A percentile compares a stretch with the other conserved stretches of the same genome.
Evolutionary conservation across 2,888 invertebrate species (phyloP).

Genomic region (Ptilodon capucinus): DNA sequence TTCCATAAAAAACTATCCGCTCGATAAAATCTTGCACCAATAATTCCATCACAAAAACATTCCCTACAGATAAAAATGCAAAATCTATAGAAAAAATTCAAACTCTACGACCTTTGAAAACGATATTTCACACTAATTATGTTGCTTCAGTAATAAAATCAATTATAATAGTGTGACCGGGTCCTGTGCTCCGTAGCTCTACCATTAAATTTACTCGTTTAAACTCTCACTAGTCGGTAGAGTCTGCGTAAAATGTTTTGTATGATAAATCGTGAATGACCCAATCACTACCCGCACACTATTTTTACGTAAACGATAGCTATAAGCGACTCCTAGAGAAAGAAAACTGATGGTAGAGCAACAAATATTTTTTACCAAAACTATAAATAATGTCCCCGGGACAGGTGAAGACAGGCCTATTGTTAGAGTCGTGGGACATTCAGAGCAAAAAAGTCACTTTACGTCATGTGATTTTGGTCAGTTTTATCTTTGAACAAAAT

Average conservation of each 20-base stretch:
- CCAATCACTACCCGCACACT: too few species aligned
- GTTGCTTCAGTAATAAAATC: conserved; percentile 71
- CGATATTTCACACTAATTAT: conserved; percentile 79
- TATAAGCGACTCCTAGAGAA: too few species aligned
- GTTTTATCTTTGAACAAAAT: conserved; percentile 75
- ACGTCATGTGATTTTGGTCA: conserved; percentile 77
- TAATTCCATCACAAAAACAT: not conserved
- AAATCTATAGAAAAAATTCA: conserved; percentile 34
- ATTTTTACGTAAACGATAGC: too few species aligned
- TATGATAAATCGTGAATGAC: too few species aligned
- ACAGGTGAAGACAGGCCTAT: conserved; percentile 70
- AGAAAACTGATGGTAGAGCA: too few species aligned
- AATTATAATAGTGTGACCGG: conserved; percentile 56
- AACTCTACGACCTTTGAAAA: conserved; percentile 30
- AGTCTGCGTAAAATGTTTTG: too few species aligned
- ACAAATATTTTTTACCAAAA: conserved; percentile 48
- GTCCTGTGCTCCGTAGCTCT: conserved; percentile 18
- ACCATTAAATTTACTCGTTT: too few species aligned
- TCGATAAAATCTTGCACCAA: not conserved
- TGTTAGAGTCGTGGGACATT: conserved; percentile 23
- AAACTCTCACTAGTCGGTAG: too few species aligned
- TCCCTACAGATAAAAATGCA: conserved; percentile 5
- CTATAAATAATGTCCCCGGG: conserved; percentile 68
- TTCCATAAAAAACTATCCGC: not conserved
- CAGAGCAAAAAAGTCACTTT: conserved; percentile 62